Percentiles rank a stretch among this genome's conserved stretches.
These are phyloP conservation scores for Hiodon tergisus DNA, from an alignment of 2,113 vertebrate genomes.

Conservation along the genomic window DNA sequence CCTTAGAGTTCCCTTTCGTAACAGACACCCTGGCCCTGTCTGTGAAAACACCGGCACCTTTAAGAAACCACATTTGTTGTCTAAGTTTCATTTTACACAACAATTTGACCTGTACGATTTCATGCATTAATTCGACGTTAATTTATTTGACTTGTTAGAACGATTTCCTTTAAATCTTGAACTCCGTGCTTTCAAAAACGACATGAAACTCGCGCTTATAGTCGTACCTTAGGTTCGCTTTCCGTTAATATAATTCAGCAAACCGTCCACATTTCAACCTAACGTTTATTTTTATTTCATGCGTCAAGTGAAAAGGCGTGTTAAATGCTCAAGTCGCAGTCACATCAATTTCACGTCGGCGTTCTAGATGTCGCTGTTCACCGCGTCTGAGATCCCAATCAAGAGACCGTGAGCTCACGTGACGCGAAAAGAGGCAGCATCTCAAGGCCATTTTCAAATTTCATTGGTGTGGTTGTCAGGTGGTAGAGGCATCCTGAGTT, in stretches of 20 bases:
- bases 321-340: constrained; percentile 23
- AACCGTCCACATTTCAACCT: background rate
- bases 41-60: background rate
- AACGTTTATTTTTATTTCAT: constrained; percentile 16
- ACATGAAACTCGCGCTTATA: background rate
- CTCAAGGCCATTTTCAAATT: constrained; percentile 97
- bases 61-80: background rate
- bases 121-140: background rate
- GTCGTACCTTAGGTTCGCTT: background rate
- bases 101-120: background rate
- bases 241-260: background rate
- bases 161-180: constrained; percentile 29
- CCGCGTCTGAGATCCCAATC: constrained; percentile 69
- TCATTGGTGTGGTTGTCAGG: constrained; percentile 99
- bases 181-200: background rate
- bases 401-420: constrained; percentile 63
- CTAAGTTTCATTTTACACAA: background rate
- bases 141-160: background rate
- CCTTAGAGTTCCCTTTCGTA: constrained; percentile 7
- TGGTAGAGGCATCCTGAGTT: constrained; percentile 96
- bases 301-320: constrained; percentile 10
- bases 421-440: constrained; percentile 77
- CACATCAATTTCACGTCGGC: constrained; percentile 70
- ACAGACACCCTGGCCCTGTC: background rate
- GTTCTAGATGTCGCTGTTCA: constrained; percentile 92